These are phyloP conservation scores for Acestrorhynchus altus DNA, from an alignment of 2,797 vertebrate species.

Conservation along the genomic window DNA sequence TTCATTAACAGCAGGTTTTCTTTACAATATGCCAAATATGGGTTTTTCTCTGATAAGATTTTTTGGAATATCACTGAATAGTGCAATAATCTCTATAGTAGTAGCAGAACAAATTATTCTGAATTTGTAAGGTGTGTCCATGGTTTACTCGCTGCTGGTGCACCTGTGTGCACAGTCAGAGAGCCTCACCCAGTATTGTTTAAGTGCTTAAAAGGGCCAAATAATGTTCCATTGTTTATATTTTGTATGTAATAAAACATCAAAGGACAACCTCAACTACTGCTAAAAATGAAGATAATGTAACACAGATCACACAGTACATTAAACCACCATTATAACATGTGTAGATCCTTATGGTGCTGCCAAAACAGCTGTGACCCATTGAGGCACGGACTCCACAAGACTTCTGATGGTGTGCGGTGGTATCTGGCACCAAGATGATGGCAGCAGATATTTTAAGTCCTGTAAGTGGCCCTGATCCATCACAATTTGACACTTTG, in stretches of 20 bases:
- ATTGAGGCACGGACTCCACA: no score
- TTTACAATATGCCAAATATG: neutral
- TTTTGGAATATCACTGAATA: no score
- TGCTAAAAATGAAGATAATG: neutral
- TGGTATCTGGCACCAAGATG: no score
- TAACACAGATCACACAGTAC: no score
- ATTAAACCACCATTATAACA: no score
- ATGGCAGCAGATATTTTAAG: no score
- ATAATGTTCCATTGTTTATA: constrained; percentile 22
- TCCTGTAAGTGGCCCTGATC: no score
- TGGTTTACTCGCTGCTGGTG: constrained; percentile 13
- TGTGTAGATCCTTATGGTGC: no score
- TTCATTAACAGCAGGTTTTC: neutral
- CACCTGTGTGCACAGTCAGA: constrained; percentile 41
- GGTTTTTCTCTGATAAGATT: no score
- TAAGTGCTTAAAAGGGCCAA: constrained; percentile 8
- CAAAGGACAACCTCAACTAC: constrained; percentile 15
- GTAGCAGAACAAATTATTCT: neutral
- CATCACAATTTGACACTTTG: no score
- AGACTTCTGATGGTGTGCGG: no score
- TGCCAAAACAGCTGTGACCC: no score
- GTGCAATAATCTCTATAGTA: neutral
- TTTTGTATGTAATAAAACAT: constrained; percentile 39
- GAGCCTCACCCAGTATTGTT: constrained; percentile 41
- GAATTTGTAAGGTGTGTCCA: neutral